Evolutionary conservation across 2,113 vertebrate genomes (phyloP).

Genomic region (Brachionichthys hirsutus): DNA sequence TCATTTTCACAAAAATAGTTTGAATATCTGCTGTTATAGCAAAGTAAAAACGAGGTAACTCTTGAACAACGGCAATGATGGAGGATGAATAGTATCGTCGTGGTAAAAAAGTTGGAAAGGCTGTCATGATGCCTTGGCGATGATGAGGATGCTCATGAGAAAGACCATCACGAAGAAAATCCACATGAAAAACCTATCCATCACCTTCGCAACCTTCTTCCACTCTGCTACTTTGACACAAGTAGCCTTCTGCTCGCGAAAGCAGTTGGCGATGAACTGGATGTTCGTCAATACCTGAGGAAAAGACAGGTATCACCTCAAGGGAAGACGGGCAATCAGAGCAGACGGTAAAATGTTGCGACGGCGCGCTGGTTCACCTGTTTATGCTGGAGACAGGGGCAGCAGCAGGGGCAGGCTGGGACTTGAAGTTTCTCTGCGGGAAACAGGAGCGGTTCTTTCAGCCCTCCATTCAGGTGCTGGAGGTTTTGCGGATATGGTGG

Average conservation of each 20-base stretch:
- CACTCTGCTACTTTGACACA: constrained; percentile 88
- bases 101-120: constrained; percentile 9
- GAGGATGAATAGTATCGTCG: background rate
- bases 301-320: background rate
- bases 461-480: constrained; percentile 68
- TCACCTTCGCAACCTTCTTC: constrained; percentile 98
- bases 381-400: constrained; percentile 64
- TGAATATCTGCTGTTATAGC: constrained; percentile 8
- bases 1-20: constrained; percentile 11
- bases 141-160: constrained; percentile 93
- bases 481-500: constrained; percentile 35
- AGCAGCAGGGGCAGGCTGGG: constrained; percentile 74
- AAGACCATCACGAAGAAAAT: constrained; percentile 97
- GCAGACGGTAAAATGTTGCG: background rate
- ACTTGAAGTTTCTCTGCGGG: constrained; percentile 46
- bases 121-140: constrained; percentile 86
- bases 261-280: constrained; percentile 90
- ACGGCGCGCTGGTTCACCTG: constrained; percentile 47
- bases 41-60: constrained; percentile 8
- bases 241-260: constrained; percentile 88
- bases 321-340: no score
- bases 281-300: constrained; percentile 85
- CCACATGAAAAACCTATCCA: constrained; percentile 99
- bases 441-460: constrained; percentile 52
- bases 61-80: background rate